A percentile compares a stretch with the other conserved stretches of the same genome.
phyloP scores from a whole-genome alignment of 2,113 vertebrate genomes.

The Apodemus sylvaticus region DNA sequence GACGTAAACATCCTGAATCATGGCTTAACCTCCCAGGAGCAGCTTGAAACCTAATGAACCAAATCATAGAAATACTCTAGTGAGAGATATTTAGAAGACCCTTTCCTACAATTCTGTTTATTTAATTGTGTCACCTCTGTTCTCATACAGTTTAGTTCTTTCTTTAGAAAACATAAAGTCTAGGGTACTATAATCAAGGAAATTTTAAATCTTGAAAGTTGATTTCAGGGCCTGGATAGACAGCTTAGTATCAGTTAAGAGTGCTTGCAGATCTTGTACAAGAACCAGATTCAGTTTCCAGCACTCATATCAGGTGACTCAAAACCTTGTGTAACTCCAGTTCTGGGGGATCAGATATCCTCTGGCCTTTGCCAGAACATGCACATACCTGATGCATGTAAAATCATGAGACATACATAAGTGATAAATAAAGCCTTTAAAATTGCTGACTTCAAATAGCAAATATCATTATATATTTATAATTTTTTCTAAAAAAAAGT shows the following conservation, averaged over 20 bases:
- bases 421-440: neutral
- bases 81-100: neutral
- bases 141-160: neutral
- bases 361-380: neutral
- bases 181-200: neutral
- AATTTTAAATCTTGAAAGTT: neutral
- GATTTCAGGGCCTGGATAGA: neutral
- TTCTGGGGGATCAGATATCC: neutral
- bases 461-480: neutral
- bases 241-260: neutral
- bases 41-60: neutral
- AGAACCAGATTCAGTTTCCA: neutral
- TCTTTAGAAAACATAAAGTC: neutral
- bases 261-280: neutral
- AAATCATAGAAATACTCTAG: neutral
- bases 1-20: neutral
- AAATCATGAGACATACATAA: neutral
- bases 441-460: neutral
- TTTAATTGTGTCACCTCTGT: neutral
- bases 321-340: neutral
- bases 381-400: neutral
- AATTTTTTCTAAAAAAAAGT: neutral
- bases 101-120: neutral
- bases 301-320: neutral
- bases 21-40: neutral